phyloP scores from a whole-genome alignment of 2,888 invertebrate species.

The Nomada ruficornis region DNA sequence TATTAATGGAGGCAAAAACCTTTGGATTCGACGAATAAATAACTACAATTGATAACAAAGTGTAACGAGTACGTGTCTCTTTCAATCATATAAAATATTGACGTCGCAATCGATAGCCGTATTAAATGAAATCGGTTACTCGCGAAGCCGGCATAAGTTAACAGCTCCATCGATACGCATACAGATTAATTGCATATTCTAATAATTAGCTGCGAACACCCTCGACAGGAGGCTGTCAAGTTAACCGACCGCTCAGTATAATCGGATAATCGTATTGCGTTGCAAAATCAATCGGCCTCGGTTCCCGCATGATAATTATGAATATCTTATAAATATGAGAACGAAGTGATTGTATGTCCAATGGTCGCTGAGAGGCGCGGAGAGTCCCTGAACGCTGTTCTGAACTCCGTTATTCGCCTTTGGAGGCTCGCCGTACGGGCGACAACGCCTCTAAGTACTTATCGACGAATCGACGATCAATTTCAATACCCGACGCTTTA shows the following conservation, averaged over 20 bases:
- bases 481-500: constrained; percentile 17
- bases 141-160: background rate
- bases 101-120: too few relatives aligned
- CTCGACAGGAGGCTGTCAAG: constrained; percentile 22
- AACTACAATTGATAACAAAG: too few relatives aligned
- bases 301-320: constrained; percentile 80
- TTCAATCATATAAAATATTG: too few relatives aligned
- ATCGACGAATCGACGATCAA: constrained; percentile 32
- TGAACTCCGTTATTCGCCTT: constrained; percentile 76
- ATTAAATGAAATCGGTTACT: too few relatives aligned
- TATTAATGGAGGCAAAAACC: too few relatives aligned
- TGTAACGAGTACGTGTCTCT: too few relatives aligned
- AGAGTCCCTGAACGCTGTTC: constrained; percentile 74
- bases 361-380: constrained; percentile 51
- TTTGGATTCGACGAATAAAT: too few relatives aligned
- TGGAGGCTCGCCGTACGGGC: constrained; percentile 76
- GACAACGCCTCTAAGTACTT: constrained; percentile 50
- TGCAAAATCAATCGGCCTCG: constrained; percentile 83
- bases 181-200: constrained; percentile 45
- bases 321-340: constrained; percentile 83
- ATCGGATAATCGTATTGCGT: constrained; percentile 63
- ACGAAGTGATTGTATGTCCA: constrained; percentile 77
- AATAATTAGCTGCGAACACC: constrained; percentile 41
- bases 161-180: background rate
- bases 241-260: constrained; percentile 12